Percentiles rank a stretch among this genome's conserved stretches.
These are phyloP conservation scores for Cygnus atratus DNA, from an alignment of 2,113 vertebrate species.

Conservation along the genomic window DNA sequence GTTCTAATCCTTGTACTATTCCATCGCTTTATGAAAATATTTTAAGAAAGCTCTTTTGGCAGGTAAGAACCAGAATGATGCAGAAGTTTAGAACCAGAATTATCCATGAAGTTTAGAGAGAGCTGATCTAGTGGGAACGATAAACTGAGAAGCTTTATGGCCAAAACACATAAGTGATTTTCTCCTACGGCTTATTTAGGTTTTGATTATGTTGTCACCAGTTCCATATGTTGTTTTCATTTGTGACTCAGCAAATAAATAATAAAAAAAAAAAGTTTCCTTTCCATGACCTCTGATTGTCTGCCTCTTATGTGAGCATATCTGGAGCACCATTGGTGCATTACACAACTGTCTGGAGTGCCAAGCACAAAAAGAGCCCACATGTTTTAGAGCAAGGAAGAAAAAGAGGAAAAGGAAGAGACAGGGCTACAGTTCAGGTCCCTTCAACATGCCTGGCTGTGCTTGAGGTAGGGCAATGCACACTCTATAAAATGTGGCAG, in stretches of 20 bases:
- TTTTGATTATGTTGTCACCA: neutral
- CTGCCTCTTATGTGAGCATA: neutral
- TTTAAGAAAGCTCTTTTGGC: neutral
- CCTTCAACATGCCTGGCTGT: neutral
- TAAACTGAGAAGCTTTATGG: neutral
- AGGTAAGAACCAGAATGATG: neutral
- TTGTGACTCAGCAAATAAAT: neutral
- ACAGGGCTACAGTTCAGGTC: neutral
- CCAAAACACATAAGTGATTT: neutral
- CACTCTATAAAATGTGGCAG: neutral
- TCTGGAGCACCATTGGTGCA: neutral
- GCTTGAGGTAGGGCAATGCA: neutral
- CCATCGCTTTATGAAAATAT: neutral
- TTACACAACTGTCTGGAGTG: neutral
- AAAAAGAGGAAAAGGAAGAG: neutral
- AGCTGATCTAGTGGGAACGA: neutral
- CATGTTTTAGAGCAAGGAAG: neutral
- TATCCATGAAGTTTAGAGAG: neutral
- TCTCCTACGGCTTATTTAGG: neutral
- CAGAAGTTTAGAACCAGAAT: neutral
- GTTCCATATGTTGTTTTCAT: neutral
- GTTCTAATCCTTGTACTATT: neutral
- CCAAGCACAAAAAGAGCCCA: neutral
- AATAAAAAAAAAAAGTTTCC: no score
- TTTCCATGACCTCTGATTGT: neutral